These are phyloP conservation scores for Drosophila grimshawi DNA, from an alignment of 1,140 invertebrate species.

Conservation along the genomic window DNA sequence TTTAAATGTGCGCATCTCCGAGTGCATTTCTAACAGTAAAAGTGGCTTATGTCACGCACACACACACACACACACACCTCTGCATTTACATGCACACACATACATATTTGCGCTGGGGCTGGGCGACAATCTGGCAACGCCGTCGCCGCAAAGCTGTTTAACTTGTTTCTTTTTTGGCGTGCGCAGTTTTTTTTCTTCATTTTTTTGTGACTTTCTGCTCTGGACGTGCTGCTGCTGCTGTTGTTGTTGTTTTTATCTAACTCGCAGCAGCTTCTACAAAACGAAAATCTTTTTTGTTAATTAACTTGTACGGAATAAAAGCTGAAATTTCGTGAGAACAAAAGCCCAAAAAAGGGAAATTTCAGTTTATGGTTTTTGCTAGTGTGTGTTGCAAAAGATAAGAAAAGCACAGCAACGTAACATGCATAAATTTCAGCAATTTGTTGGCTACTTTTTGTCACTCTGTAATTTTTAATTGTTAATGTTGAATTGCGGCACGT, in stretches of 20 bases:
- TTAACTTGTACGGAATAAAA: constrained; percentile 49
- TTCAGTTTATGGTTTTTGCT: constrained; percentile 28
- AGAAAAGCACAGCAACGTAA: neutral
- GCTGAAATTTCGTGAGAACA: constrained; percentile 45
- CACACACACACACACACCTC: constrained; percentile 29
- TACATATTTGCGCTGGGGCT: constrained; percentile 45
- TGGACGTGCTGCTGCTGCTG: constrained; percentile 35
- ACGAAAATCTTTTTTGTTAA: constrained; percentile 38
- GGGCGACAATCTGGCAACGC: constrained; percentile 71
- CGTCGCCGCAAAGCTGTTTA: constrained; percentile 70
- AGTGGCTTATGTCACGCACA: constrained; percentile 79
- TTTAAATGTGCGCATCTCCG: constrained; percentile 52
- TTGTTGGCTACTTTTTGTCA: constrained; percentile 17
- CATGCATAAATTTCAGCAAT: neutral
- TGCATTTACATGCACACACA: constrained; percentile 22
- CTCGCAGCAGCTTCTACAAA: constrained; percentile 29
- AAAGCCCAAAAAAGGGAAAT: constrained; percentile 48
- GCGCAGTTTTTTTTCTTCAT: constrained; percentile 59
- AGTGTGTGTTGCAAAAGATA: constrained; percentile 8
- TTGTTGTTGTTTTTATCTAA: constrained; percentile 47
- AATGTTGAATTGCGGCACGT: constrained; percentile 38
- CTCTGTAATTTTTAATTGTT: neutral
- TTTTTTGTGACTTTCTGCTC: constrained; percentile 49
- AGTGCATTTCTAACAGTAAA: constrained; percentile 80
- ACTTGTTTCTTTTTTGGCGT: constrained; percentile 82